Conservation (phyloP, 2,797 vertebrate genomes). For the Cuniculus paca region DNA sequence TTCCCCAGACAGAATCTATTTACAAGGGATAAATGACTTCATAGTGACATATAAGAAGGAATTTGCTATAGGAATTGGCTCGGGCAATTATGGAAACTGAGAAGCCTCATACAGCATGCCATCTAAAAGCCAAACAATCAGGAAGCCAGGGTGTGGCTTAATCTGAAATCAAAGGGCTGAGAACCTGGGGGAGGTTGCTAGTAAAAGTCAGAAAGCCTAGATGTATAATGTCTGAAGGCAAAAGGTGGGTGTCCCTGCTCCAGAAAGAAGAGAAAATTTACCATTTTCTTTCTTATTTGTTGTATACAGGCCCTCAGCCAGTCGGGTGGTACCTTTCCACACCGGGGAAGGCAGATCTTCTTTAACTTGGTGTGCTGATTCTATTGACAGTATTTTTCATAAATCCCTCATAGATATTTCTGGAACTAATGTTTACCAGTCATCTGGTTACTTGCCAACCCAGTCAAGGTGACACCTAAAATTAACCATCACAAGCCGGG, state of each 20-base stretch:
- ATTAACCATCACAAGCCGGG: background rate
- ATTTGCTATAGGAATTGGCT: background rate
- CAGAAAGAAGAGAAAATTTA: background rate
- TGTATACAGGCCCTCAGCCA: background rate
- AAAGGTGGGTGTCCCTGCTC: too few species aligned
- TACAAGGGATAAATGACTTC: background rate
- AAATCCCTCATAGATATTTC: background rate
- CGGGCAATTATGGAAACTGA: background rate
- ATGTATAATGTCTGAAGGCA: background rate
- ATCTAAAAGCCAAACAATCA: background rate
- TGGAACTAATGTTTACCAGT: background rate
- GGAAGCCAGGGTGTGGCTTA: background rate
- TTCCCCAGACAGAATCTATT: background rate
- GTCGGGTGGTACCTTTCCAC: background rate
- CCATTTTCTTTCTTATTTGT: background rate
- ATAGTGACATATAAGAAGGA: background rate
- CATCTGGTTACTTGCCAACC: background rate
- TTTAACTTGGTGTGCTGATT: background rate
- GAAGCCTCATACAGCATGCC: background rate
- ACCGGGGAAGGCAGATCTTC: background rate
- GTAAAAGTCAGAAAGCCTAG: background rate
- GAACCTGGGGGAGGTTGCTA: background rate
- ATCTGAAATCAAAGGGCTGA: background rate
- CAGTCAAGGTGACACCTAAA: background rate
- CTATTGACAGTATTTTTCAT: background rate